Base-by-base conservation (phyloP, 2,113 vertebrate genomes). In the Nyctibius bracteatus region DNA sequence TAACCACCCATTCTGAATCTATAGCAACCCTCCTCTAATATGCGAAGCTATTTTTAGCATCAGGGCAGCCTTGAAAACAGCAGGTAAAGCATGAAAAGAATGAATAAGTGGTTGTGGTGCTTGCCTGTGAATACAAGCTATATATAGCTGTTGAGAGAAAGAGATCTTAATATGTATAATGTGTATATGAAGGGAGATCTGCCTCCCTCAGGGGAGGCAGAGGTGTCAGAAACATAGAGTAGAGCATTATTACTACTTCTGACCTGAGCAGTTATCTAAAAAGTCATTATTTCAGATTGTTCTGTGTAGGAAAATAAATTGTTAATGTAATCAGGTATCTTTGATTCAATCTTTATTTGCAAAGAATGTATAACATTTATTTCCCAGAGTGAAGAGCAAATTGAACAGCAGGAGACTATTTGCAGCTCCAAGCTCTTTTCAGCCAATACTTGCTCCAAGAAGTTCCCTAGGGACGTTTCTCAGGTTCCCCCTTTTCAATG, bases 21-120 rank as follows among this genome's bases (percentile, higher is more conserved):
- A 89, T 95, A 94, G 96, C 94, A 94, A 96, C 94, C 79, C 49
- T 97, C 33, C 75, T 90, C 57, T 93, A 93, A 92, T 91, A 95
- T 37, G 62, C 0, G 0, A 58, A 90, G 85, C 88, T 96, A 96
- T 96, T 96, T 96, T 94, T 97, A 94, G 94, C 88, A 92, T 59
- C 75, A 88, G 90, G 79, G 82, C 92, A 93, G 95, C 90, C 94
- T 96, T 96, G 92, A 94, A 94, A 89, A 71, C 94, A 94, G 92
- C 94, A 97, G 96, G 95, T 96, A 96, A 94, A 88, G 95, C 92
- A 91, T 86, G 92, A 91, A 94, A 82, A 79, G 94, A 95, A 96
- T 95, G 90, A 94, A 84, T 96, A 95, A 96, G 96, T 91, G 86
- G 92, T 89, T 95, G 86, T 92, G 83, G 88, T 92, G 47, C 86